Evolutionary conservation across 1,140 invertebrate species (phyloP), one percentile per base, ranked within the genome.

Genomic region (Tetramorium alpestre): DNA sequence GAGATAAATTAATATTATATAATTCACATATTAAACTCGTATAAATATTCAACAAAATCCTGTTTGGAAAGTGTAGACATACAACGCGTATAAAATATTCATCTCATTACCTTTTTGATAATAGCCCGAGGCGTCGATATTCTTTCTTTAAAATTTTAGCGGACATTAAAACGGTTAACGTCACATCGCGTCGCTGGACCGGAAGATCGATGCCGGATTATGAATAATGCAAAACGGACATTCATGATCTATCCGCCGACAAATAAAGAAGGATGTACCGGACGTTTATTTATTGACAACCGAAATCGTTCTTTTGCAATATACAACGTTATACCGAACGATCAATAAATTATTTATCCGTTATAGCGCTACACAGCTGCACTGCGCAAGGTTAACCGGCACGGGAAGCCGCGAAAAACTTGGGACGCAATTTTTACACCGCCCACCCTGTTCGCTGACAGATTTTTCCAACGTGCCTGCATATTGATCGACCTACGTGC

Each of bases 401-500:
- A 56, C 4, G 44, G 67, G 51, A 0, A 72, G 80, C 67, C 51
- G 65, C 25, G 80, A 70, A 60, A 62, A 84, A 75, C 80, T 84
- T 84, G 67, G 67, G 18, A 49, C 69, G 58, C 54, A 62, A 84
- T 84, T 84, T 84, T 84, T 84, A 75, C 73, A 77, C 44, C 28
- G 16, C 47, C 47, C 58, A 49, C 33, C n/a, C 72, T n/a, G 25
- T 38, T 3, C 70, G 82, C 73, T 54, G 82, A 78, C 72, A 76
- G 82, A 85, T 85, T 85, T 85, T 78, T 56, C 82, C 33, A 65
- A 6, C 60, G 22, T 28, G 49, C 28, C 25, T 60, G 60, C 81
- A 62, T 82, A 90, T 90, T 64, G 82, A 90, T 90, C 89, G 87
- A 41, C 49, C 70, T 44, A 69, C 77, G 65, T 78, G 47, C 49